Conservation (phyloP, 2,888 invertebrate genomes). For the Pseudeuparius sepicola region DNA sequence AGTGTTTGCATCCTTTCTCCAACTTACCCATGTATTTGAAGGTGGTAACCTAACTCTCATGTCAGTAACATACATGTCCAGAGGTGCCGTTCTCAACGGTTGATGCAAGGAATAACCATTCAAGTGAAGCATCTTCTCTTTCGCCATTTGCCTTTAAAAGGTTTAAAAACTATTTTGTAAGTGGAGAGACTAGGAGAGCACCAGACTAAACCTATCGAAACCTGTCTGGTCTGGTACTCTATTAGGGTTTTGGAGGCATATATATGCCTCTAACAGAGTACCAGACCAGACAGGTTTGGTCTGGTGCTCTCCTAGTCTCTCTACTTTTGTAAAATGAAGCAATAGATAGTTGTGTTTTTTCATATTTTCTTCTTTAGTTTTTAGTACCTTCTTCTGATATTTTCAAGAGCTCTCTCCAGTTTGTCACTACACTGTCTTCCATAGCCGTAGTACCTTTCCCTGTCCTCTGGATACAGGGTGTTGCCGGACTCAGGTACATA, state of each 20-base stretch:
- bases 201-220: no score
- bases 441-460: constrained; percentile 30
- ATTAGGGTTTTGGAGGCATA: no score
- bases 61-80: constrained; percentile 60
- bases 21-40: constrained; percentile 52
- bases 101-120: constrained; percentile 57
- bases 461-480: constrained; percentile 30
- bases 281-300: no score
- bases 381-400: constrained; percentile 45
- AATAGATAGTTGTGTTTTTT: no score
- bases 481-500: constrained; percentile 31
- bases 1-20: neutral
- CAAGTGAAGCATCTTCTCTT: constrained; percentile 43
- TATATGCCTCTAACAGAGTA: no score
- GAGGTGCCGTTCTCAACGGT: constrained; percentile 50
- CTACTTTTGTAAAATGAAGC: no score
- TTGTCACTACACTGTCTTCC: constrained; percentile 49
- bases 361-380: no score
- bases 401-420: constrained; percentile 56
- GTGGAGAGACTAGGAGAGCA: no score
- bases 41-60: constrained; percentile 60
- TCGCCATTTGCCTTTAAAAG: constrained; percentile 46
- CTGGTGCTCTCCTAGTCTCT: no score
- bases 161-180: no score
- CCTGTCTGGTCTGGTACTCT: no score